Conservation (phyloP, 2,113 vertebrate species). For the Orientallactaga bullata region DNA sequence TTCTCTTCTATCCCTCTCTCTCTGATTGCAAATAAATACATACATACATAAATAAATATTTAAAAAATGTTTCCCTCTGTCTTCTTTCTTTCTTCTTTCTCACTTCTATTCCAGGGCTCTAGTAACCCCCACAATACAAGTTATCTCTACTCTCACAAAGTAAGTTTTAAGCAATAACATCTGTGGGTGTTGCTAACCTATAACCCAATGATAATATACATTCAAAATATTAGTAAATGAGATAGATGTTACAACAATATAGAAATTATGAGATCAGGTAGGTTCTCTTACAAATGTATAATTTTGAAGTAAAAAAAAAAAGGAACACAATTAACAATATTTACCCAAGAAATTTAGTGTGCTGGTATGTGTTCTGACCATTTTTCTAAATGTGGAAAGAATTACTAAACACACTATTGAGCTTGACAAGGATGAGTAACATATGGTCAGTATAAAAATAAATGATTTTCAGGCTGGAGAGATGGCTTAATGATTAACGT, state of each 20-base stretch:
- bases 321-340: not conserved
- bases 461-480: not conserved
- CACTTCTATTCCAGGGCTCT: not conserved
- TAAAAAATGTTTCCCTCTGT: not conserved
- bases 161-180: not conserved
- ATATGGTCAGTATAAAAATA: no score
- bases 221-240: not conserved
- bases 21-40: no score
- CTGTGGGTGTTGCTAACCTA: not conserved
- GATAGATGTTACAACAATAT: not conserved
- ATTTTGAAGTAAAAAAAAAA: not conserved
- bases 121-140: fast-evolving
- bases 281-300: not conserved
- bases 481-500: no score
- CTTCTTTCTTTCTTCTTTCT: not conserved
- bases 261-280: not conserved
- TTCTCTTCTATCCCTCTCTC: no score
- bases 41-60: no score
- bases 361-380: not conserved
- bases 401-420: no score
- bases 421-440: no score
- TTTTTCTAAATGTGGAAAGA: not conserved
- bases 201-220: not conserved
- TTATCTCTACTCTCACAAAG: fast-evolving
- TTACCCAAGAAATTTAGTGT: not conserved